Evolutionary conservation across 2,797 vertebrate genomes (phyloP).

Genomic region (Euphonia xanthogaster): DNA sequence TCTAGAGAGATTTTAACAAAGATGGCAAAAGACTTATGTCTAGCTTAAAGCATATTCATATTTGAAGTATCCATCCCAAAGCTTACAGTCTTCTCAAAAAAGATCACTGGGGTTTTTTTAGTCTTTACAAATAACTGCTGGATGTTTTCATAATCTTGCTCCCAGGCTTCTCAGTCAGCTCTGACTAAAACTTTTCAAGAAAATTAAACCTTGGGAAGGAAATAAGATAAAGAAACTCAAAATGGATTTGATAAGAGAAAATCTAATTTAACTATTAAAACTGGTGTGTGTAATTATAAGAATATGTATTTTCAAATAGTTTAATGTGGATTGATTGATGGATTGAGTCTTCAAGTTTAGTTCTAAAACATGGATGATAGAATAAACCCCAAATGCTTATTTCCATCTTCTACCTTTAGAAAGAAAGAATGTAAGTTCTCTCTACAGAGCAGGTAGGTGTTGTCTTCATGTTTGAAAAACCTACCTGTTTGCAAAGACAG

Average conservation of each 20-base stretch:
- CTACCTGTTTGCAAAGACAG: not conserved
- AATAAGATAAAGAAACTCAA: not conserved
- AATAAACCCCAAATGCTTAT: not conserved
- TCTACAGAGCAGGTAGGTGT: not conserved
- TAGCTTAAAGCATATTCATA: not conserved
- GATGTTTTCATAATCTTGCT: not conserved
- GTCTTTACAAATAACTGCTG: not conserved
- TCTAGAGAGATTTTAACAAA: not conserved
- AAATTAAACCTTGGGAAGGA: not conserved
- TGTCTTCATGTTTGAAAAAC: not conserved
- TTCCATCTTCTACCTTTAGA: not conserved
- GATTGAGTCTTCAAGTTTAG: not conserved
- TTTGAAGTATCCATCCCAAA: not conserved
- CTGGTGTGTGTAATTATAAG: not conserved
- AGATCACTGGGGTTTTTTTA: not conserved
- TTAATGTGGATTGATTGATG: not conserved
- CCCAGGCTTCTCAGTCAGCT: not conserved
- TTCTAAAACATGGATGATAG: not conserved
- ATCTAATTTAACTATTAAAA: not conserved
- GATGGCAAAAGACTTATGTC: not conserved
- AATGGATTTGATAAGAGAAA: not conserved
- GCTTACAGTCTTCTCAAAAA: not conserved
- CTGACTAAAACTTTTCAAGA: not conserved
- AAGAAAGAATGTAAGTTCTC: not conserved
- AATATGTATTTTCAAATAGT: not conserved